Conservation (phyloP, 2,888 invertebrate genomes). For the Diarsia rubi region DNA sequence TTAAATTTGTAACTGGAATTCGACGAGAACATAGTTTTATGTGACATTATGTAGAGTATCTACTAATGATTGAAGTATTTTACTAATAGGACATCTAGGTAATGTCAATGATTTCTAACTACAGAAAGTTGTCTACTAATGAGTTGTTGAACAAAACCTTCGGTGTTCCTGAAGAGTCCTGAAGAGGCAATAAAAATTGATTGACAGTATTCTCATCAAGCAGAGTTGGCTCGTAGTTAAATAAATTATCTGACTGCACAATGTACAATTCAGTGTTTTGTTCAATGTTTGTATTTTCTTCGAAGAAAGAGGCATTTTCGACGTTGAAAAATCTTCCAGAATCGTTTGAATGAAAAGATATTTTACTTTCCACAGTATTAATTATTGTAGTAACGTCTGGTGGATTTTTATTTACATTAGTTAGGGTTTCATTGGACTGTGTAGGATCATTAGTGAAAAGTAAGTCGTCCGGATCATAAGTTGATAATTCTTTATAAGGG, state of each 20-base stretch:
- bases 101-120: constrained; percentile 8
- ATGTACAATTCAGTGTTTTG: constrained; percentile 75
- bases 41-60: too few species aligned
- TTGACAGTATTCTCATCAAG: constrained; percentile 87
- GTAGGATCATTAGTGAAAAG: constrained; percentile 74
- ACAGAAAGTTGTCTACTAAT: constrained; percentile 18
- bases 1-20: neutral
- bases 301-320: constrained; percentile 71
- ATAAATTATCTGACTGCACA: constrained; percentile 79
- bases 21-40: too few species aligned
- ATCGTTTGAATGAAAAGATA: constrained; percentile 80
- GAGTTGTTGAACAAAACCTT: constrained; percentile 68
- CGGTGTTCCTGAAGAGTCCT: constrained; percentile 71
- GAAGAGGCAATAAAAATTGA: constrained; percentile 84
- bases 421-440: constrained; percentile 57
- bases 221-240: constrained; percentile 83
- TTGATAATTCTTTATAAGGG: constrained; percentile 84
- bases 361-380: constrained; percentile 75
- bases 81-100: neutral
- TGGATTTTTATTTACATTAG: constrained; percentile 50
- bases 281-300: constrained; percentile 61
- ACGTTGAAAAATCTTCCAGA: constrained; percentile 80
- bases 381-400: constrained; percentile 55
- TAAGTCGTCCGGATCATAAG: constrained; percentile 80
- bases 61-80: neutral